Percentiles rank a stretch among this genome's conserved stretches.
phyloP scores from a whole-genome alignment of 2,888 invertebrate species.

The Phengaris alcon region DNA sequence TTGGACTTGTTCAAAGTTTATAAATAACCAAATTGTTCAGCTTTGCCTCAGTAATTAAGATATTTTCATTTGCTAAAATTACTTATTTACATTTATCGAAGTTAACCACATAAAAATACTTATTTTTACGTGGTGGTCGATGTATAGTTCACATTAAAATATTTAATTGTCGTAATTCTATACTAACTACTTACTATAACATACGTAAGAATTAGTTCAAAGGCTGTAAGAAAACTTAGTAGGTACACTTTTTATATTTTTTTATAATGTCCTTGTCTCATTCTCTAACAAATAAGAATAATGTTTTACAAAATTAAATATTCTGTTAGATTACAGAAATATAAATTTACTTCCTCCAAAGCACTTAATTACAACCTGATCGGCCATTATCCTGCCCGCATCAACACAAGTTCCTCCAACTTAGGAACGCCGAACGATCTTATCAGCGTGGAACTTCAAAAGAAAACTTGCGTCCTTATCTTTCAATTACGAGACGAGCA shows the following conservation, averaged over 20 bases:
- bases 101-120: too few relatives aligned
- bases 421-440: neutral
- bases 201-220: too few relatives aligned
- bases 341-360: neutral
- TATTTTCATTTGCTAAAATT: conserved; percentile 8
- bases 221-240: too few relatives aligned
- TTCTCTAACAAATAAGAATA: too few relatives aligned
- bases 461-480: conserved; percentile 25
- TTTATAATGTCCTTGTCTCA: too few relatives aligned
- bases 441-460: conserved; percentile 7
- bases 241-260: too few relatives aligned
- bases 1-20: conserved; percentile 9
- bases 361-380: neutral
- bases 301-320: neutral
- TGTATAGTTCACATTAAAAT: too few relatives aligned
- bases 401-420: neutral
- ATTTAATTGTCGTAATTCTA: too few relatives aligned
- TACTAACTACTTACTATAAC: too few relatives aligned
- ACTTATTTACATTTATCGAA: neutral
- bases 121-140: too few relatives aligned
- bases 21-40: conserved; percentile 17
- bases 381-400: neutral
- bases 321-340: neutral
- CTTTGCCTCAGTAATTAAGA: conserved; percentile 18
- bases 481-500: conserved; percentile 26